These are phyloP conservation scores for Climacteris rufus DNA, from an alignment of 2,113 vertebrate species.

Conservation along the genomic window DNA sequence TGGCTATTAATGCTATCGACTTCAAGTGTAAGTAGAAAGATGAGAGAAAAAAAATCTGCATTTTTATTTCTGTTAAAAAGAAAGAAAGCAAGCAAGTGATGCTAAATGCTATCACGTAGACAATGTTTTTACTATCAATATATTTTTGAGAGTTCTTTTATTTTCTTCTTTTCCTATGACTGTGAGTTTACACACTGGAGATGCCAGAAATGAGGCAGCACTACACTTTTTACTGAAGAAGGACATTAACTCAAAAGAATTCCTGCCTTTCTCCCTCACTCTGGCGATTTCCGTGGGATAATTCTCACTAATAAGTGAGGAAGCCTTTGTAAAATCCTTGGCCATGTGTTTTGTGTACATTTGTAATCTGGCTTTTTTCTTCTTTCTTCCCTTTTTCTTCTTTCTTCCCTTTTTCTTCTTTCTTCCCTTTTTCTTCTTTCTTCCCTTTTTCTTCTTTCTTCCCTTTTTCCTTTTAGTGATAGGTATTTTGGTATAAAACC, in stretches of 20 bases:
- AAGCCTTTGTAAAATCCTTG: neutral
- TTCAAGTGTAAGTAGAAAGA: neutral
- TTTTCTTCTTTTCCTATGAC: neutral
- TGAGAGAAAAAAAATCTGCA: neutral
- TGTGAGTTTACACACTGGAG: neutral
- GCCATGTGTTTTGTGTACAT: constrained; percentile 16
- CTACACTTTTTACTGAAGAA: neutral
- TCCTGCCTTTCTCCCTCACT: neutral
- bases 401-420: neutral
- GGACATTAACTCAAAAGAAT: neutral
- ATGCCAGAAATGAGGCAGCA: neutral
- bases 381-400: neutral
- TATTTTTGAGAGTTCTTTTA: neutral
- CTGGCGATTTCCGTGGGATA: neutral
- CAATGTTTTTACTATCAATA: neutral
- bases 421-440: neutral
- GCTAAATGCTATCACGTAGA: neutral
- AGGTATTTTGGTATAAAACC: neutral
- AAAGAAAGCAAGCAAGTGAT: neutral
- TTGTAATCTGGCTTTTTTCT: neutral
- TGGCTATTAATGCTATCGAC: neutral
- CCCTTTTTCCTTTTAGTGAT: neutral
- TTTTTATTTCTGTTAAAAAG: neutral
- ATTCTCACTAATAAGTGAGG: neutral
- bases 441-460: no score